phyloP scores from a whole-genome alignment of 1,140 invertebrate genomes.

The Aradophagus sp. region DNA sequence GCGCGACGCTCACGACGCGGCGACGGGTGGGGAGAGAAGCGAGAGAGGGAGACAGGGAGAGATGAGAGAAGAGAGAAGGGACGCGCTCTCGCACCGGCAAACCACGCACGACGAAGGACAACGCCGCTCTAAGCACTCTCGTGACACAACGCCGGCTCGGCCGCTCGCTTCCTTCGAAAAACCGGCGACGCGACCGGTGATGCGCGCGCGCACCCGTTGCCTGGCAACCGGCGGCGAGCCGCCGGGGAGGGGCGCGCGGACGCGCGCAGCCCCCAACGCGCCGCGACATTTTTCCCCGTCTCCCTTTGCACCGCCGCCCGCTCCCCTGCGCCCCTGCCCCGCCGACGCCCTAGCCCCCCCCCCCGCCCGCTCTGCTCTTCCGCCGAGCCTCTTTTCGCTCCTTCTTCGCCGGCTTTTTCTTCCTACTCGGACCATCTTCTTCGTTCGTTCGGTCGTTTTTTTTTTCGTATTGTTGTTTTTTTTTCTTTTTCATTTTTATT shows the following conservation, averaged over 20 bases:
- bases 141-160: constrained; percentile 36
- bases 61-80: constrained; percentile 11
- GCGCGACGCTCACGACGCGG: neutral
- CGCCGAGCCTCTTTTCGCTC: too few relatives aligned
- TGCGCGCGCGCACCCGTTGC: constrained; percentile 66
- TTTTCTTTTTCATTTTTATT: too few relatives aligned
- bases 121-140: constrained; percentile 63
- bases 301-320: too few relatives aligned
- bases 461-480: too few relatives aligned
- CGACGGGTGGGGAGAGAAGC: neutral
- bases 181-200: constrained; percentile 63
- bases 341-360: too few relatives aligned
- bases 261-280: constrained; percentile 13
- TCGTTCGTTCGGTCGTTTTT: constrained; percentile 4
- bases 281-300: constrained; percentile 18
- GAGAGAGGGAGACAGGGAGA: neutral
- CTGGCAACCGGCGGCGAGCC: constrained; percentile 55
- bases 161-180: constrained; percentile 45
- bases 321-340: too few relatives aligned
- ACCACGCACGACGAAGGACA: constrained; percentile 63
- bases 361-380: too few relatives aligned
- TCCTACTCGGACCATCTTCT: too few relatives aligned
- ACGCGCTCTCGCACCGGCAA: constrained; percentile 48
- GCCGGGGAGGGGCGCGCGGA: constrained; percentile 2
- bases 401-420: too few relatives aligned